A percentile compares a stretch with the other conserved stretches of the same genome.
Conservation (phyloP, 2,888 invertebrate species). For the Cheiracanthium punctorium region DNA sequence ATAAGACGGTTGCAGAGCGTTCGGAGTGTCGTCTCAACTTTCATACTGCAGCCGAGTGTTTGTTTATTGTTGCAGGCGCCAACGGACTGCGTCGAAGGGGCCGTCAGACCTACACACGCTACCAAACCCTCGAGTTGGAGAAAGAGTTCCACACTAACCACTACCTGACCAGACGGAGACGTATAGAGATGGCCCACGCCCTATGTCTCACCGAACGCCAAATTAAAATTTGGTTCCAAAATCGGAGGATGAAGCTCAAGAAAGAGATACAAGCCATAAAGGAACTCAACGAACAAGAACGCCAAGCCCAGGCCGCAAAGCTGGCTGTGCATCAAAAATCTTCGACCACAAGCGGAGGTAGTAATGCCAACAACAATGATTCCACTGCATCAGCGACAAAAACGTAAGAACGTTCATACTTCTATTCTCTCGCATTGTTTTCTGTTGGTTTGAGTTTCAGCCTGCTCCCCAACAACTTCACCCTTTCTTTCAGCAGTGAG, state of each 20-base stretch:
- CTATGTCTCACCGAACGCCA: constrained; percentile 97
- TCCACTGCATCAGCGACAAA: constrained; percentile 66
- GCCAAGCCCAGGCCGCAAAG: constrained; percentile 95
- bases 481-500: constrained; percentile 52
- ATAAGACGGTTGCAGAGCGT: constrained; percentile 34
- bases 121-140: constrained; percentile 97
- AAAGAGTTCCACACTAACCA: constrained; percentile 99
- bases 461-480: neutral
- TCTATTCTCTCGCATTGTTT: constrained; percentile 52
- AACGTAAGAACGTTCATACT: constrained; percentile 68
- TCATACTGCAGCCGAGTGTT: constrained; percentile 69
- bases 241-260: constrained; percentile 98
- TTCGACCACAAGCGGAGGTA: constrained; percentile 59
- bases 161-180: constrained; percentile 97
- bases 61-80: constrained; percentile 83
- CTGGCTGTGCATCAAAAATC: constrained; percentile 64
- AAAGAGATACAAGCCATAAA: constrained; percentile 87
- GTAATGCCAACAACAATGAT: constrained; percentile 69
- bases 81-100: constrained; percentile 96
- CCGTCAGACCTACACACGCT: constrained; percentile 97
- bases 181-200: constrained; percentile 98
- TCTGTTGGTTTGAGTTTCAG: constrained; percentile 24
- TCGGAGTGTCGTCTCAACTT: constrained; percentile 43
- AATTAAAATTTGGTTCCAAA: constrained; percentile 99
- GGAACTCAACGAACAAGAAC: constrained; percentile 97